These are phyloP conservation scores for Abramis brama DNA, from an alignment of 2,113 vertebrate genomes.

Conservation along the genomic window DNA sequence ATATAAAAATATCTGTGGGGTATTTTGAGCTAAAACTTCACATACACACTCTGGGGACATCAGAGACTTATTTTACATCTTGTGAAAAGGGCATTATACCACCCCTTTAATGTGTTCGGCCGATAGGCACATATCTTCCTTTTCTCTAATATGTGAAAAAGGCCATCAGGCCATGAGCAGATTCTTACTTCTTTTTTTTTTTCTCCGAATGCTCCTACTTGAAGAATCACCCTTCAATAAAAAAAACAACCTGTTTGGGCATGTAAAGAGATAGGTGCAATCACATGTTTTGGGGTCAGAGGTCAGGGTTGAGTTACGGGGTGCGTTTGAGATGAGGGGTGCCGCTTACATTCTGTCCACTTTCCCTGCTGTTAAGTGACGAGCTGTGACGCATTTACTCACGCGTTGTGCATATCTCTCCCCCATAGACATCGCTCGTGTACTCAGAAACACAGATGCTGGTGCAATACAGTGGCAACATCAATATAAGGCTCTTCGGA, in stretches of 20 bases:
- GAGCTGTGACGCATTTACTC: background rate
- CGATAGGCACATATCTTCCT: background rate
- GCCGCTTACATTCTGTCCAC: background rate
- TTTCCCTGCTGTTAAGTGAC: background rate
- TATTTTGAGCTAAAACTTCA: too few species aligned
- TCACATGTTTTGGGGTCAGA: slow-evolving; percentile 28
- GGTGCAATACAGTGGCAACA: background rate
- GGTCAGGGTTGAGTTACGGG: slow-evolving; percentile 36
- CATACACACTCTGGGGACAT: too few species aligned
- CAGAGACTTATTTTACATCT: too few species aligned
- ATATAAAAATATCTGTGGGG: too few species aligned
- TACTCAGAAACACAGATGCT: slow-evolving; percentile 16
- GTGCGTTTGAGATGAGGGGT: background rate
- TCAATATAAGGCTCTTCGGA: background rate
- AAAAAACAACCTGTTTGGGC: background rate
- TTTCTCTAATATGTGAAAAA: background rate
- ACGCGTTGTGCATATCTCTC: background rate
- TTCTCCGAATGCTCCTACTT: background rate
- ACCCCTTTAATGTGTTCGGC: too few species aligned
- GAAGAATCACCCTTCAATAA: background rate
- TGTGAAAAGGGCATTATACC: too few species aligned
- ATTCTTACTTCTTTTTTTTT: background rate
- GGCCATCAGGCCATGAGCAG: background rate
- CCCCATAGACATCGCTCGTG: background rate
- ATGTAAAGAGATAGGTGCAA: slow-evolving; percentile 8